phyloP scores from a whole-genome alignment of 2,797 vertebrate species.

The Dallia pectoralis region DNA sequence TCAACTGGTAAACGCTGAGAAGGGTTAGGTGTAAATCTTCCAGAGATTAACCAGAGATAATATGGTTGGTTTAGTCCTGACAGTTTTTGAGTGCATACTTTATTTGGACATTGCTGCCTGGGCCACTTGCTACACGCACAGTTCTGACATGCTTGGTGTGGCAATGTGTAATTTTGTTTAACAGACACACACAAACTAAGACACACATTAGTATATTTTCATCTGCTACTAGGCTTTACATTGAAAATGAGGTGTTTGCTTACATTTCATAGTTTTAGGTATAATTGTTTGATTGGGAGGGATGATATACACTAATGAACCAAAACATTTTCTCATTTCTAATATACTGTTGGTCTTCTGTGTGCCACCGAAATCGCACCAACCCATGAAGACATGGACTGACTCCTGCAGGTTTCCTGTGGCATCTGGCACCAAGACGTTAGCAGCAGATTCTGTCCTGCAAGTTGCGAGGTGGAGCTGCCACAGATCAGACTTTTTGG shows the following conservation, averaged over 20 bases:
- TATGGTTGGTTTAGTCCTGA: constrained; percentile 25
- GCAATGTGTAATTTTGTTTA: background rate
- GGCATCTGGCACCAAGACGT: no score
- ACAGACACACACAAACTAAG: constrained; percentile 13
- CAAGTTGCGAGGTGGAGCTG: no score
- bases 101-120: constrained; percentile 35
- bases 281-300: constrained; percentile 15
- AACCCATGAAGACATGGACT: no score
- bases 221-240: constrained; percentile 10
- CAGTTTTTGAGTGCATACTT: constrained; percentile 41
- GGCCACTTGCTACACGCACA: constrained; percentile 40
- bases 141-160: constrained; percentile 8
- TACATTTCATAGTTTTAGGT: constrained; percentile 1
- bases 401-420: no score
- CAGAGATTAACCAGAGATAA: constrained; percentile 4
- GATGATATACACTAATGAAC: no score
- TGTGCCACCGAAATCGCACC: no score
- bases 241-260: background rate
- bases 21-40: constrained; percentile 43
- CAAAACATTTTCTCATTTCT: no score
- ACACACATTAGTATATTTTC: constrained; percentile 18
- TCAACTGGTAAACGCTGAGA: constrained; percentile 20
- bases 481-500: no score
- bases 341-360: no score
- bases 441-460: no score